phyloP scores from a whole-genome alignment of 2,888 invertebrate genomes.

The Gisinianus flammeolus region DNA sequence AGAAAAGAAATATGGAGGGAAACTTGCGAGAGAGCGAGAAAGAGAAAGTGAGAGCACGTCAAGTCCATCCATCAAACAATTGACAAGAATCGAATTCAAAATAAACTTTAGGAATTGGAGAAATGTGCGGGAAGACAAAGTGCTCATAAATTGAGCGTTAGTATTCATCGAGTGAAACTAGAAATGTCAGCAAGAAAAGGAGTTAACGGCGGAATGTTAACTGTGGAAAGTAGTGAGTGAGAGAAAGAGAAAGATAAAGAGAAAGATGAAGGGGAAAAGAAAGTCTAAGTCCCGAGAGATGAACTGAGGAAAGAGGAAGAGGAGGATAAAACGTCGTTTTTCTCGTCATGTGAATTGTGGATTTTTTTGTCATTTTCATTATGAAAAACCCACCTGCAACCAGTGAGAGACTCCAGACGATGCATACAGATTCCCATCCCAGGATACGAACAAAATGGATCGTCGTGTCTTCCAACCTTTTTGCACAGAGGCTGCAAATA shows the following conservation, averaged over 20 bases:
- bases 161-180: conserved; percentile 2
- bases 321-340: too few relatives aligned
- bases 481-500: conserved; percentile 54
- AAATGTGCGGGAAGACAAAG: background rate
- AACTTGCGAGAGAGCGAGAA: background rate
- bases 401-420: conserved; percentile 55
- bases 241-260: background rate
- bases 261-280: background rate
- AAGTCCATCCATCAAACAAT: background rate
- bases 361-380: background rate
- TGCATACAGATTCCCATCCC: conserved; percentile 58
- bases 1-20: background rate
- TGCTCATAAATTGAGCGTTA: background rate
- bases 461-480: conserved; percentile 57
- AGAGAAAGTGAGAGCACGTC: background rate
- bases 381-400: conserved; percentile 53
- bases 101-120: background rate
- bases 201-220: too few relatives aligned
- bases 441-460: conserved; percentile 57
- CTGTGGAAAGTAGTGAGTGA: background rate
- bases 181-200: background rate
- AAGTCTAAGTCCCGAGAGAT: background rate
- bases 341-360: too few relatives aligned
- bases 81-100: background rate
- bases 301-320: background rate